phyloP scores from a whole-genome alignment of 1,140 invertebrate species.

The Atta texana region DNA sequence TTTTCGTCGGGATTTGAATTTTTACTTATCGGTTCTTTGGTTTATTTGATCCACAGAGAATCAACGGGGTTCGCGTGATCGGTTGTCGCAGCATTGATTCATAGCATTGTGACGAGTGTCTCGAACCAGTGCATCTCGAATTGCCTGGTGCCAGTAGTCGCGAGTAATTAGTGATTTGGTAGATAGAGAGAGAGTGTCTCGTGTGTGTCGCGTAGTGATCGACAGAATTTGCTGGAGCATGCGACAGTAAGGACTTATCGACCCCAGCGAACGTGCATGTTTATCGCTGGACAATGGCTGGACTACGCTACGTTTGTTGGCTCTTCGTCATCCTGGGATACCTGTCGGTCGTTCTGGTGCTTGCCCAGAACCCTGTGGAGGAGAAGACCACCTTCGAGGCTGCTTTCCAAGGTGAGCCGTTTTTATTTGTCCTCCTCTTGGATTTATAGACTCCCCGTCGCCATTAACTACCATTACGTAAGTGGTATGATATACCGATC shows the following conservation, averaged over 20 bases:
- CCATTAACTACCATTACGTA: conserved; percentile 1
- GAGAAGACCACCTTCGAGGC: conserved; percentile 87
- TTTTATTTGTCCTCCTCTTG: not conserved
- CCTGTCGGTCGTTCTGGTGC: conserved; percentile 68
- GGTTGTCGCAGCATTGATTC: conserved; percentile 38
- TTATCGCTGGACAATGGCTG: conserved; percentile 74
- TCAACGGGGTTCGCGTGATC: conserved; percentile 31
- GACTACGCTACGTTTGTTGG: conserved; percentile 74
- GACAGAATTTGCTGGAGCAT: conserved; percentile 55
- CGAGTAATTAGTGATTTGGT: conserved; percentile 49
- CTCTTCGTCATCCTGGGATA: conserved; percentile 80
- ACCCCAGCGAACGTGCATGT: conserved; percentile 69
- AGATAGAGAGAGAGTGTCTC: conserved; percentile 24
- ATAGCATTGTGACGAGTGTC: conserved; percentile 46
- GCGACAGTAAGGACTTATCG: conserved; percentile 67
- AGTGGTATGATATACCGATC: conserved; percentile 11
- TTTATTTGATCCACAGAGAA: conserved; percentile 17
- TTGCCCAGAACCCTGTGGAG: conserved; percentile 81
- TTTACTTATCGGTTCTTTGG: not conserved
- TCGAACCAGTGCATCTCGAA: conserved; percentile 30
- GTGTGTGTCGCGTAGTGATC: conserved; percentile 54
- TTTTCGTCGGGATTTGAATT: not conserved
- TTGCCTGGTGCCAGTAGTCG: conserved; percentile 34
- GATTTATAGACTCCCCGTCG: conserved; percentile 26
- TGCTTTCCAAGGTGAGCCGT: conserved; percentile 87